These are phyloP conservation scores for Chionodraco myersi DNA, from an alignment of 2,113 vertebrate species.

Conservation along the genomic window DNA sequence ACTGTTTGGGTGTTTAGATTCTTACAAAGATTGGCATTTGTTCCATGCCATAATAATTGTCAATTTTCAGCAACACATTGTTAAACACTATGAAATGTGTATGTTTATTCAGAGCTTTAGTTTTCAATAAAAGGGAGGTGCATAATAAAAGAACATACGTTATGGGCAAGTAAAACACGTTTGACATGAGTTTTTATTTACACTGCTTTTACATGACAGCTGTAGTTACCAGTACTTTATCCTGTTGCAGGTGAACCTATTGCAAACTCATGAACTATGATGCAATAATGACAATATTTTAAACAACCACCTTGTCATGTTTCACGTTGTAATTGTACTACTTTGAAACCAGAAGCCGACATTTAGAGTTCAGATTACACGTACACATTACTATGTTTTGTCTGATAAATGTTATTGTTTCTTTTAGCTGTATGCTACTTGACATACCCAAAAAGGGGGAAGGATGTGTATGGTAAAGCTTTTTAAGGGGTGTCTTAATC, in stretches of 20 bases:
- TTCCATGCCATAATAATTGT: not conserved
- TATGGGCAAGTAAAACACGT: not conserved
- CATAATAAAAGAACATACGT: not conserved
- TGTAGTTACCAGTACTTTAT: not conserved
- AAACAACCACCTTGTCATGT: not conserved
- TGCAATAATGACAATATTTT: not conserved
- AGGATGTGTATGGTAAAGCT: not conserved
- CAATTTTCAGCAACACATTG: not conserved
- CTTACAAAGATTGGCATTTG: not conserved
- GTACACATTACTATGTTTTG: not conserved
- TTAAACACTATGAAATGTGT: too few relatives aligned
- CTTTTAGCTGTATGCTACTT: conserved; percentile 5
- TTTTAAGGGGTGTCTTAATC: too few relatives aligned
- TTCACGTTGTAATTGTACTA: not conserved
- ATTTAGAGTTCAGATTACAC: not conserved
- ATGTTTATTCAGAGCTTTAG: not conserved
- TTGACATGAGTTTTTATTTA: not conserved
- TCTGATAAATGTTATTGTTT: not conserved
- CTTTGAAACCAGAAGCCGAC: not conserved
- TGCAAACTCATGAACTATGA: not conserved
- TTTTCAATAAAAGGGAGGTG: not conserved
- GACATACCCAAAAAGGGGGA: not conserved
- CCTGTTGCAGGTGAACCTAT: not conserved
- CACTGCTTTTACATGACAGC: not conserved
- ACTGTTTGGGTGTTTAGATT: not conserved